Evolutionary conservation across 2,797 vertebrate species (phyloP), one percentile per base, ranked within the genome.

Genomic region (Propithecus deckenii): DNA sequence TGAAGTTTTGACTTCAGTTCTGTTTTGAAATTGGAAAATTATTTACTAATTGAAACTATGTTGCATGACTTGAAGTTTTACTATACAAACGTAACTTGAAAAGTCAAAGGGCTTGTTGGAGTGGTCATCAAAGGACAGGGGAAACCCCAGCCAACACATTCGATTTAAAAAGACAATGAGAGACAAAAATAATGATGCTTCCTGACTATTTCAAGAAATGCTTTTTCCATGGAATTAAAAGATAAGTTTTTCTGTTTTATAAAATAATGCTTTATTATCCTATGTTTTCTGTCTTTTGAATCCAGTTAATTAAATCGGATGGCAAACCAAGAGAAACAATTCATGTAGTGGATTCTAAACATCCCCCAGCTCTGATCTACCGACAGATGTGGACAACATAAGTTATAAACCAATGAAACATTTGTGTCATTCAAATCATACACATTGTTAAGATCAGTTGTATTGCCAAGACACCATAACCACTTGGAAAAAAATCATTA

Each of bases 371-470:
- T 94, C 35, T 94, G 55, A 28, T 30, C n/a, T 72, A 30, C 94
- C 87, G 96, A 50, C 23, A 94, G 3, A 69, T 32, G 8, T 57
- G 43, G 0, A 0, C 8, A 28, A 0, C 0, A 8, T 7, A 63
- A 63, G 30, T n/a, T 86, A 52, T 65, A 86, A 94, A 78, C 8
- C 18, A 8, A 0, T 63, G 52, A 83, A 93, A 1, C 55, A 71
- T 72, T 57, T 7, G 0, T 86, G 86, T 85, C 83, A 63, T 83
- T 94, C 61, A 93, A 91, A 86, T 86, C 30, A 86, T n/a, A 80
- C 28, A 84, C 5, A 92, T 32, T 46, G 2, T 97, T 89, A 87
- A 96, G 96, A 88, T 46, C 81, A 96, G 6, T 52, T 81, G 67
- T 94, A 86, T 97, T 96, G 95, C 50, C 23, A 35, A 63, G 65